Evolutionary conservation across 1,140 invertebrate genomes (phyloP).

Genomic region (Musca vetustissima): DNA sequence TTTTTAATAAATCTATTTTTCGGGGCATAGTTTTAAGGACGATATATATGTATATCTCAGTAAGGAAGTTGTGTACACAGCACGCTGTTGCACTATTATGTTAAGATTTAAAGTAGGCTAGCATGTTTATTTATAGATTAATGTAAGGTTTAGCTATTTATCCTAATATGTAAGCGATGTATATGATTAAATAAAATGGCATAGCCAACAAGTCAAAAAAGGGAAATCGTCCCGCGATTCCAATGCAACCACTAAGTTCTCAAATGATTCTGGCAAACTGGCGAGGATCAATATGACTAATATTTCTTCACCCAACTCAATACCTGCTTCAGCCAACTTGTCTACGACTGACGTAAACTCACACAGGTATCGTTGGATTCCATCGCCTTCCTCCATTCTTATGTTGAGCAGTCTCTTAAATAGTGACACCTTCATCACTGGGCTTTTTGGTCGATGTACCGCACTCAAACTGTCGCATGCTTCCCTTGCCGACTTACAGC

Average conservation of each 20-base stretch:
- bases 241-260: constrained; percentile 23
- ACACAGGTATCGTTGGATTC: not conserved
- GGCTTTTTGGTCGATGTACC: not conserved
- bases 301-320: constrained; percentile 12
- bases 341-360: not conserved
- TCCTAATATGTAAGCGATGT: no score
- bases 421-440: not conserved
- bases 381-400: not conserved
- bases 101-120: no score
- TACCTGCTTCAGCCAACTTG: constrained; percentile 13
- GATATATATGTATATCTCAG: no score
- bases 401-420: not conserved
- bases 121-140: no score
- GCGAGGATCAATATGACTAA: constrained; percentile 19
- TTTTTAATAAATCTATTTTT: no score
- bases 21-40: no score
- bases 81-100: no score
- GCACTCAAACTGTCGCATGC: constrained; percentile 1
- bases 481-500: not conserved
- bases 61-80: no score
- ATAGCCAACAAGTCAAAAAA: no score
- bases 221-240: constrained; percentile 7
- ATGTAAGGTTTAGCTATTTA: no score
- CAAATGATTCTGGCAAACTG: constrained; percentile 15
- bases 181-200: no score